Base-by-base conservation (phyloP, 2,797 vertebrate species). In the Cryptoblepharus egeriae region DNA sequence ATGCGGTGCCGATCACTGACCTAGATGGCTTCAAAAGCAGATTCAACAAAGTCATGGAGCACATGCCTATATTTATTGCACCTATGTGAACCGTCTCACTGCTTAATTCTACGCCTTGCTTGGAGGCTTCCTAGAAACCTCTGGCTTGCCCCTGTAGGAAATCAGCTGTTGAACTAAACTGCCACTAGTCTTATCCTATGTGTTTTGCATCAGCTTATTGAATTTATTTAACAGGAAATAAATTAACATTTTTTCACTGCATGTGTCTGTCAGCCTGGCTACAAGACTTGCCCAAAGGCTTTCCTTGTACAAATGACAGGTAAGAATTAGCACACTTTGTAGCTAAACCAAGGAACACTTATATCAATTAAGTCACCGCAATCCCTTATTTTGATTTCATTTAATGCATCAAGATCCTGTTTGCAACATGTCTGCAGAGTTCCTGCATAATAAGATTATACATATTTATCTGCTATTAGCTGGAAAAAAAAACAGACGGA, bases 381-480 rank as follows among this genome's bases (percentile, higher is more conserved):
- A 26, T 77, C 28, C 80, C 84, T 72, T n/a, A 42, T 81, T 76
- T 77, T 67, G 5, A 52, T 35, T 73, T 37, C 0, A 0, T 2
- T 9, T 58, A 39, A 16, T 16, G 37, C 26, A 30, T 22, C 57
- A 57, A 13, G 71, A 83, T 63, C 39, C 79, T 81, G 69, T 67
- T 72, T 30, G 11, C 42, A 88, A 52, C 72, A 32, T 1, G 42
- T 42, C 57, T 0, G 0, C 55, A 35, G 28, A 88, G 63, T 72
- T 0, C 0, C 1, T 7, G 1, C 37, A 42, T 71, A 83, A 92
- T 80, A 84, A 84, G 83, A 91, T 86, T 6, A 45, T 49, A 80
- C 67, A 63, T 69, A 71, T 84, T 88, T 85, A 88, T 39, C 49
- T 0, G 77, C 68, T 86, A 90, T 90, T 92, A 92, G n/a, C n/a